phyloP scores from a whole-genome alignment of 2,113 vertebrate species.

The Stomatorhinus ivindoensis region DNA sequence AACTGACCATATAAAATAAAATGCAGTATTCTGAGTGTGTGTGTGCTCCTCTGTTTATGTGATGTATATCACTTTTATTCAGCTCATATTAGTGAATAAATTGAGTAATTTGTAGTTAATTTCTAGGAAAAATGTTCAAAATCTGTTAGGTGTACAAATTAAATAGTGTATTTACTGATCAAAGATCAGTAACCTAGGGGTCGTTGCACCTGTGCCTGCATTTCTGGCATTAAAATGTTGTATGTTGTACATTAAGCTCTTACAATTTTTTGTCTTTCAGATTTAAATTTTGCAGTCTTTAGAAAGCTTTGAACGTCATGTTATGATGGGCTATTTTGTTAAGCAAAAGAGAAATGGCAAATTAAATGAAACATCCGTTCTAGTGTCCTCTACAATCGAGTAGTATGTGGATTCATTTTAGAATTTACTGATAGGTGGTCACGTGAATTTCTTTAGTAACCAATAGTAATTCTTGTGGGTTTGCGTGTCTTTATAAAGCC shows the following conservation, averaged over 20 bases:
- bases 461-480: conserved; percentile 47
- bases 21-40: not conserved
- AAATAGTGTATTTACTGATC: not conserved
- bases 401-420: conserved; percentile 19
- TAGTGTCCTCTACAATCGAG: not conserved
- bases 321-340: not conserved
- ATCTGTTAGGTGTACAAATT: not conserved
- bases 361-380: not conserved
- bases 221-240: not conserved
- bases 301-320: not conserved
- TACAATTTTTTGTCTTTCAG: not conserved
- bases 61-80: not conserved
- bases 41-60: not conserved
- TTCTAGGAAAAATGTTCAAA: not conserved
- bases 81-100: not conserved
- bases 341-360: not conserved
- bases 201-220: not conserved
- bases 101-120: not conserved
- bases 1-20: not conserved
- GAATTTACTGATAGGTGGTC: not conserved
- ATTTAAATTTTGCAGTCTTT: not conserved
- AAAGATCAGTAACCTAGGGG: conserved; percentile 2
- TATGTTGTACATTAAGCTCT: not conserved
- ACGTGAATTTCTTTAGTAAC: conserved; percentile 19
- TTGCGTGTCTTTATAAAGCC: conserved; percentile 48